These are phyloP conservation scores for Archocentrus centrarchus DNA, from an alignment of 2,113 vertebrate species.

Conservation along the genomic window DNA sequence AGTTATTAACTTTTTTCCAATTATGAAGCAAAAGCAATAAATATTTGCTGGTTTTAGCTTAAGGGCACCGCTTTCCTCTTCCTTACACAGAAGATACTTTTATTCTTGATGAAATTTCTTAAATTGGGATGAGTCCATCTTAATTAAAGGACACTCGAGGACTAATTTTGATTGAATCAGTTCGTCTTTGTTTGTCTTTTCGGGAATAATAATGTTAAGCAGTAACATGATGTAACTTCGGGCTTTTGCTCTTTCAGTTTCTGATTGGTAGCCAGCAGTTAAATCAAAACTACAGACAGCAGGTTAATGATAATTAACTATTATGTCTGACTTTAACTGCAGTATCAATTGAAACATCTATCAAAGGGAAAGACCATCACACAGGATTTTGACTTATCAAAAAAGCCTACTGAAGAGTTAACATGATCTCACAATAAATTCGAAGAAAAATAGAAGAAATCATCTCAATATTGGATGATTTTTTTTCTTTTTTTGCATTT, in stretches of 20 bases:
- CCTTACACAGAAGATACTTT: neutral
- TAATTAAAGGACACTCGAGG: neutral
- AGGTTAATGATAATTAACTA: neutral
- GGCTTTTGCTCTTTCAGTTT: too few relatives aligned
- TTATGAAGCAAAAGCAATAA: neutral
- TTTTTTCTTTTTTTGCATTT: neutral
- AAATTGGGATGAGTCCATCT: too few relatives aligned
- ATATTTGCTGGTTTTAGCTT: neutral
- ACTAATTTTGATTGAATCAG: too few relatives aligned
- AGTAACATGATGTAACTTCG: too few relatives aligned
- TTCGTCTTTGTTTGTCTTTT: too few relatives aligned
- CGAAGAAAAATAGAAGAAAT: constrained; percentile 9
- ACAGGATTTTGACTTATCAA: neutral
- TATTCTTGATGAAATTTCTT: neutral
- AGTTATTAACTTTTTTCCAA: too few relatives aligned
- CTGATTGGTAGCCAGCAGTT: too few relatives aligned
- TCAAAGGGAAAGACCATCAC: too few relatives aligned
- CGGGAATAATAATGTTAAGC: too few relatives aligned
- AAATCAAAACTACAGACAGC: too few relatives aligned
- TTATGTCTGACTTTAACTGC: too few relatives aligned
- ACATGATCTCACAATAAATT: constrained; percentile 41
- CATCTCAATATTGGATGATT: neutral
- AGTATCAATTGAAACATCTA: too few relatives aligned
- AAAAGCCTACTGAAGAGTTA: neutral
- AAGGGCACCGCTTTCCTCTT: neutral